Evolutionary conservation across 2,888 invertebrate species (phyloP).

Genomic region (Netelia fuscicornis): DNA sequence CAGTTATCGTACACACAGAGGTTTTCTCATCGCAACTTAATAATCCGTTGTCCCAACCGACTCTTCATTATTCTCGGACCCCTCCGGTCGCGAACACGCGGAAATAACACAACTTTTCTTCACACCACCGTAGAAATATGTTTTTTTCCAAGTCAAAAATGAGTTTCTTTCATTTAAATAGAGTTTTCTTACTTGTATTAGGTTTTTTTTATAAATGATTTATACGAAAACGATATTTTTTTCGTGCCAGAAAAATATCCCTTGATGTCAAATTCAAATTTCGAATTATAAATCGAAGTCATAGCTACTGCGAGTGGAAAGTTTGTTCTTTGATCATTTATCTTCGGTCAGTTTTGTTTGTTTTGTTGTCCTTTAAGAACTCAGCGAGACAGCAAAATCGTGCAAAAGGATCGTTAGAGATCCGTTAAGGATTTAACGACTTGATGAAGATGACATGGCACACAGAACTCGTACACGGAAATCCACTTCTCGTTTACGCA

Average conservation of each 20-base stretch:
- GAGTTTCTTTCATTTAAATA: background rate
- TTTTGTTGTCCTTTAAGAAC: slow-evolving; percentile 5
- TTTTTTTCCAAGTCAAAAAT: background rate
- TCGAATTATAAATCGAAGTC: too few relatives aligned
- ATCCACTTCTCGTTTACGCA: slow-evolving; percentile 64
- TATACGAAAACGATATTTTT: too few relatives aligned
- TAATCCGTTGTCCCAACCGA: slow-evolving; percentile 39
- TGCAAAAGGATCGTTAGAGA: slow-evolving; percentile 23
- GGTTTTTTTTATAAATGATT: too few relatives aligned
- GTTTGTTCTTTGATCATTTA: background rate
- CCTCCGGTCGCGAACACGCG: background rate
- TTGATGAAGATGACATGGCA: slow-evolving; percentile 65
- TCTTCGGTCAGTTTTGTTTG: background rate
- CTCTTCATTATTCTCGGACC: slow-evolving; percentile 2
- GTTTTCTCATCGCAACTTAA: slow-evolving; percentile 30
- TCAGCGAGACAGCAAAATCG: slow-evolving; percentile 23
- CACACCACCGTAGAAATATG: background rate
- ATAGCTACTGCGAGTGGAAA: too few relatives aligned
- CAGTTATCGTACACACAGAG: slow-evolving; percentile 48
- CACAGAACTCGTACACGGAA: slow-evolving; percentile 65
- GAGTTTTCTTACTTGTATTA: too few relatives aligned
- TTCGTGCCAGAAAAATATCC: too few relatives aligned
- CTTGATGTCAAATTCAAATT: too few relatives aligned
- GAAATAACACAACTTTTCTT: slow-evolving; percentile 12
- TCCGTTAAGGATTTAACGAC: slow-evolving; percentile 67